Evolutionary conservation across 2,888 invertebrate species (phyloP), one percentile per base, ranked within the genome.

Genomic region (Zelleria hepariella): DNA sequence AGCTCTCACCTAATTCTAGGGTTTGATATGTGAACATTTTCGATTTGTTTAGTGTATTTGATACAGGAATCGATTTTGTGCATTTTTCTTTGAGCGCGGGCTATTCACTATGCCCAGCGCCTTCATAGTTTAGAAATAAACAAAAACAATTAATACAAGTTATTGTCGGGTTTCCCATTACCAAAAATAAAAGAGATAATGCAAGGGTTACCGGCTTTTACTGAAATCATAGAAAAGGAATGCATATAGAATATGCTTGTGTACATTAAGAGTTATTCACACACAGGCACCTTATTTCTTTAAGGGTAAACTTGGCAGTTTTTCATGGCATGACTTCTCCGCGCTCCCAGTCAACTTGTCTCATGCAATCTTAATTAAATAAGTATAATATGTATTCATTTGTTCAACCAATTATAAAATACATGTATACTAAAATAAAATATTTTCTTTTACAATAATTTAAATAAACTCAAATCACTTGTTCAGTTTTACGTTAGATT

Each of bases 271-370:
- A 10, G 15, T 42, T 2, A 42, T 42, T 4, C 10, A 87, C 86
- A 86, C 87, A 79, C 82, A 84, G 86, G 86, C 86, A 81, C 81
- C 82, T 85, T 80, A 81, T 71, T 73, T 75, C 72, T 73, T n/a
- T n/a, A n/a, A 32, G 5, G n/a, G 68, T 73, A 76, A 68, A 75
- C 74, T 82, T 82, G 86, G 82, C 84, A 81, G 79, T 78, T 68
- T n/a, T 72, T 70, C 73, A 86, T 86, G 86, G 86, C 86, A 86
- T 62, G 66, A 68, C 64, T 66, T 65, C 64, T 66, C 64, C 68
- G 66, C 69, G 66, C 67, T 69, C 67, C 63, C 68, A 68, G 69
- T 68, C 65, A 32, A 26, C 48, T 52, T 54, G 20, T 26, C 27
- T 42, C 32, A 42, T 10, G 32, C 32, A 42, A 42, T 42, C 32